These are phyloP conservation scores for Prorops nasuta DNA, from an alignment of 1,140 invertebrate genomes.

Conservation along the genomic window DNA sequence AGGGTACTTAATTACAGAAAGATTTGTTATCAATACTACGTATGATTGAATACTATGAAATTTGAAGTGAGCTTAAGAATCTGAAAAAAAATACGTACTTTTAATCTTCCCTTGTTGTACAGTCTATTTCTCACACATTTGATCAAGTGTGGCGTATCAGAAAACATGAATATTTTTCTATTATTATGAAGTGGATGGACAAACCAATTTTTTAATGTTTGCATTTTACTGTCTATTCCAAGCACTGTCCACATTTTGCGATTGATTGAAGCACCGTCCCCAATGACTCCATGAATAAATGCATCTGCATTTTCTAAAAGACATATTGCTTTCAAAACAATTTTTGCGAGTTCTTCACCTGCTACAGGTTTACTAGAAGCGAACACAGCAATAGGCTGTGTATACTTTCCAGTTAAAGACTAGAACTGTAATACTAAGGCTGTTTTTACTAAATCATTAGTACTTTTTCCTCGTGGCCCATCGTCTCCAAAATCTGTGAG, in stretches of 20 bases:
- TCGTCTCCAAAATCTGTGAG: slow-evolving; percentile 17
- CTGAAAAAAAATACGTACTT: background rate
- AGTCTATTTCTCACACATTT: background rate
- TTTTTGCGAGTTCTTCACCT: slow-evolving; percentile 17
- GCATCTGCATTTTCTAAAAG: slow-evolving; percentile 12
- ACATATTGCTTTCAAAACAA: slow-evolving; percentile 15
- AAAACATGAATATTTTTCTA: no score
- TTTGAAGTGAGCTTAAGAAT: background rate
- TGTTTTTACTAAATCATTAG: slow-evolving; percentile 11
- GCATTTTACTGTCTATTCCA: slow-evolving; percentile 6
- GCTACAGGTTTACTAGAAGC: slow-evolving; percentile 10
- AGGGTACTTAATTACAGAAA: background rate
- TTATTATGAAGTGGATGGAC: background rate
- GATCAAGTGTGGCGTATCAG: no score
- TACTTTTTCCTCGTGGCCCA: background rate
- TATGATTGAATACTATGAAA: background rate
- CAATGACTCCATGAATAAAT: slow-evolving; percentile 10
- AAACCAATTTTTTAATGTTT: background rate
- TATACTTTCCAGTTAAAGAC: slow-evolving; percentile 11
- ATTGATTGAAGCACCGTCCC: slow-evolving; percentile 8
- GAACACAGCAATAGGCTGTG: slow-evolving; percentile 19
- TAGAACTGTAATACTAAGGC: no score
- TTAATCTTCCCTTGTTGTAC: background rate
- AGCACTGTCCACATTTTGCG: slow-evolving; percentile 16
- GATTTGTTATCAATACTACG: background rate